These are phyloP conservation scores for Oriolus oriolus DNA, from an alignment of 2,113 vertebrate genomes.

Conservation along the genomic window DNA sequence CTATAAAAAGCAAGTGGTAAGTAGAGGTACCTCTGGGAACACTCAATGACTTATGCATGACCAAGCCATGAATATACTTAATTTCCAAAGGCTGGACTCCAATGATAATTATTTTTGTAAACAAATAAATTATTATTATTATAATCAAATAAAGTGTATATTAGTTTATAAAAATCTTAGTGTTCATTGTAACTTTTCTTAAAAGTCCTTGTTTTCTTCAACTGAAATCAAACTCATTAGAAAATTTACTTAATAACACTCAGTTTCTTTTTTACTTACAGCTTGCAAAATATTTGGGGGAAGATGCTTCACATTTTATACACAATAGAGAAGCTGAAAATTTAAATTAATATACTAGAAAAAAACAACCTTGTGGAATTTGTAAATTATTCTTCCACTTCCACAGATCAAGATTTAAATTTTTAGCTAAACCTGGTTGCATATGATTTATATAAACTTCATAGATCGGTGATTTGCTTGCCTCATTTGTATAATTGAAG, in stretches of 20 bases:
- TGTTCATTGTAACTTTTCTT: background rate
- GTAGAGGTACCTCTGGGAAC: background rate
- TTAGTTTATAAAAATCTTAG: background rate
- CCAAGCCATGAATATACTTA: background rate
- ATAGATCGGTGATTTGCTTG: background rate
- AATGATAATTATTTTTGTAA: background rate
- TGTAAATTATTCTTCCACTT: background rate
- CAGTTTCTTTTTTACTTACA: background rate
- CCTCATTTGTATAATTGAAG: background rate
- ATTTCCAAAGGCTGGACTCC: background rate
- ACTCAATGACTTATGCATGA: background rate
- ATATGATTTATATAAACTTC: background rate
- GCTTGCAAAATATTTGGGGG: background rate
- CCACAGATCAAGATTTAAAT: background rate
- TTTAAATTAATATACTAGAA: background rate
- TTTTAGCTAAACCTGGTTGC: background rate
- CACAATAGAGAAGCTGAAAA: background rate
- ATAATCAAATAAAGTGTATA: background rate
- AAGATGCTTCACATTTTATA: background rate
- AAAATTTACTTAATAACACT: background rate
- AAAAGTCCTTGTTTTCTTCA: background rate
- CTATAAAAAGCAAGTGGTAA: background rate
- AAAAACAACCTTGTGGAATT: background rate
- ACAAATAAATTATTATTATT: background rate
- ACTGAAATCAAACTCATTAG: background rate